Conservation (phyloP, 2,888 invertebrate genomes). For the Hydraecia micacea region DNA sequence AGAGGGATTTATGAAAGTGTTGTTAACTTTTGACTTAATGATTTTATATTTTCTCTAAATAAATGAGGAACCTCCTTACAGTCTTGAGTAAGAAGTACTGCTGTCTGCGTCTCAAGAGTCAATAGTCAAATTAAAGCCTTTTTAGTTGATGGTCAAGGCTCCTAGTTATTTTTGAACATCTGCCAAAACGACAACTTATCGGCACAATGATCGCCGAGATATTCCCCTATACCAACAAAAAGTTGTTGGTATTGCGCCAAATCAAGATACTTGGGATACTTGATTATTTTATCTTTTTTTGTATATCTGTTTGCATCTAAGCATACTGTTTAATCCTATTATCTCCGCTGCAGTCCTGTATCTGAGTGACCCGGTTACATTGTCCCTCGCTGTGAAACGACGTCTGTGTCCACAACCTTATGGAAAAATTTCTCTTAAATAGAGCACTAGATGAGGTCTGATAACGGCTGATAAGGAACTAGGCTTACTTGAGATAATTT, state of each 20-base stretch:
- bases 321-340: background rate
- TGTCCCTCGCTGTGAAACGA: conserved; percentile 33
- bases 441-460: conserved; percentile 55
- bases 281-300: too few relatives aligned
- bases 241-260: too few relatives aligned
- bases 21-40: too few relatives aligned
- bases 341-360: conserved; percentile 34
- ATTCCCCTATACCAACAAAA: too few relatives aligned
- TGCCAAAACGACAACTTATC: background rate
- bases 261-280: background rate
- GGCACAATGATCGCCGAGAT: background rate
- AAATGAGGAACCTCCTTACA: background rate
- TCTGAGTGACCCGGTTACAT: conserved; percentile 50
- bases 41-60: too few relatives aligned
- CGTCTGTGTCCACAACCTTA: conserved; percentile 38
- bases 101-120: background rate
- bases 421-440: conserved; percentile 42
- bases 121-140: background rate
- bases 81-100: background rate
- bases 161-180: background rate
- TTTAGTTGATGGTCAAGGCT: background rate
- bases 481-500: conserved; percentile 30
- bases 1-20: background rate
- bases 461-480: conserved; percentile 54
- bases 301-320: conserved; percentile 9